Conservation (phyloP, 2,113 vertebrate species). For the Hipposideros armiger region DNA sequence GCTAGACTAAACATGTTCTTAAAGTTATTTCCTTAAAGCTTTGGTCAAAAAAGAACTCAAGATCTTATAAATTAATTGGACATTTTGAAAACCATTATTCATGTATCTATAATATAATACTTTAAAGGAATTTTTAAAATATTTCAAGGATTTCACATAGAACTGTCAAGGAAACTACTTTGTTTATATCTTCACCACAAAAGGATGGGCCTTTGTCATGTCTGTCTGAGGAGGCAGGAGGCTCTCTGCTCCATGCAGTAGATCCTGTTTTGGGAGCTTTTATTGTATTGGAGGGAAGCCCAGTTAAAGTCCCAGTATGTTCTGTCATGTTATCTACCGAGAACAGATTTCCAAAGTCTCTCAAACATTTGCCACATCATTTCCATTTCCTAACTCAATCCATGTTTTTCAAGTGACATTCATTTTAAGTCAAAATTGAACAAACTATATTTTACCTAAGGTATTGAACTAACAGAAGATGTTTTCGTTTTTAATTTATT, state of each 20-base stretch:
- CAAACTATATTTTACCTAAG: background rate
- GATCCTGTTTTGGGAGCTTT: conserved; percentile 31
- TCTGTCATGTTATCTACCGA: conserved; percentile 32
- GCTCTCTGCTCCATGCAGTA: no score
- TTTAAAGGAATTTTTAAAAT: conserved; percentile 13
- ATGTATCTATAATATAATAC: background rate
- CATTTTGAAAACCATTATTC: conserved; percentile 9
- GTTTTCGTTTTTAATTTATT: conserved; percentile 41
- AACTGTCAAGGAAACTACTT: background rate
- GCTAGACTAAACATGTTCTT: background rate
- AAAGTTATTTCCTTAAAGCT: conserved; percentile 21
- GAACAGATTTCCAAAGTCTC: conserved; percentile 40
- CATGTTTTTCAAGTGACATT: background rate
- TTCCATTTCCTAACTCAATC: conserved; percentile 35
- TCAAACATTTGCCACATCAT: background rate
- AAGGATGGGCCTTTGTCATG: background rate
- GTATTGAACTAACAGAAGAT: background rate
- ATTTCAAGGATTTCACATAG: background rate
- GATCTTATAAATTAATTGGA: background rate
- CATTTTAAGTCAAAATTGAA: conserved; percentile 35
- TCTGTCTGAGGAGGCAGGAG: background rate
- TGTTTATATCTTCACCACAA: background rate
- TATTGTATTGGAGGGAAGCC: conserved; percentile 55
- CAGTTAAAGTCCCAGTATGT: conserved; percentile 33
- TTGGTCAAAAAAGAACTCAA: background rate